Base-by-base conservation (phyloP, 2,888 invertebrate genomes). In the Drosophila nr. perissopoda region DNA sequence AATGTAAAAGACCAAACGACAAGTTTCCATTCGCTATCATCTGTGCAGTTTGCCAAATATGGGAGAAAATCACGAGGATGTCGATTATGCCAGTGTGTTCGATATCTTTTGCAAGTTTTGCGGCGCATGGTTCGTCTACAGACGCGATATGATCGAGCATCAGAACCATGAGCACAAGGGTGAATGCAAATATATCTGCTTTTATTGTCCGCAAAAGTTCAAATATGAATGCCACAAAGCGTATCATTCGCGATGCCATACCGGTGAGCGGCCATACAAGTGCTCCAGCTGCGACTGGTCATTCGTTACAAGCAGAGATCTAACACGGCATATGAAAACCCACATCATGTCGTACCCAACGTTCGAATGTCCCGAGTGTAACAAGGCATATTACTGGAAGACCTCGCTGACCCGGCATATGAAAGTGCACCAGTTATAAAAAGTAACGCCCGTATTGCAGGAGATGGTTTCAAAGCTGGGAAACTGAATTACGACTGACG, bases 251-350 rank as follows among this genome's bases (percentile, higher is more conserved):
- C 40, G 4, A 40, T 4, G 0, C n/a, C 40, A 40, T n/a, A 4
- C 8, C 38, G 18, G 8, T 4, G 18, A 10, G 2, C 38, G 8
- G 4, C 3, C 2, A n/a, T n/a, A n/a, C 18, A 18, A 38, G 38
- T 38, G 38, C 38, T 1, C 4, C 4, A 0, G 0, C 0, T 38
- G 38, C 18, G 3, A 4, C 0, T 0, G 0, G 18, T 8, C 18
- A n/a, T 38, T 38, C 38, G 2, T 2, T 38, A 4, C 0, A 4
- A 8, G 1, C 8, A 0, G 4, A 4, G 10, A 38, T 18, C 18
- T 38, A 4, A 4, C 0, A 8, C 18, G 18, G 8, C 38, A 38
- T 38, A 5, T 36, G 36, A 4, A 2, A 0, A 10, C 8, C 38
- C 38, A 38, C 18, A 18, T 0, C 36, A 16, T 0, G 3, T 2